These are phyloP conservation scores for Galerucella calmariensis DNA, from an alignment of 2,888 invertebrate genomes.

Conservation along the genomic window DNA sequence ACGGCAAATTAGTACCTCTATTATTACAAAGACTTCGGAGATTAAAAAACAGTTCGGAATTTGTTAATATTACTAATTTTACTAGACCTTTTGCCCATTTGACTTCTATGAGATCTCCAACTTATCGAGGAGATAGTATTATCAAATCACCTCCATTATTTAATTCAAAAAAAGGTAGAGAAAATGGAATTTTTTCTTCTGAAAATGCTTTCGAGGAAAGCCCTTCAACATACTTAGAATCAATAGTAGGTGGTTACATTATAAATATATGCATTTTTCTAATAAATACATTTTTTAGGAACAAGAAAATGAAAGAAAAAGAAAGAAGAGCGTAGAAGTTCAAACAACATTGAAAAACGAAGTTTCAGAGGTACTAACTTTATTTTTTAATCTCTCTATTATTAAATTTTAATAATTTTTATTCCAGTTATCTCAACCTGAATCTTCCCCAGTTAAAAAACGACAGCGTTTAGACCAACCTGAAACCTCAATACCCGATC, in stretches of 20 bases:
- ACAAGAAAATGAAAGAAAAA: slow-evolving; percentile 34
- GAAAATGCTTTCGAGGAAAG: slow-evolving; percentile 26
- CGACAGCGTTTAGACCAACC: slow-evolving; percentile 48
- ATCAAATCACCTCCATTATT: slow-evolving; percentile 45
- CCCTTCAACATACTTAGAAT: slow-evolving; percentile 33
- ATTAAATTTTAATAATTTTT: background rate
- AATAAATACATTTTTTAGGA: slow-evolving; percentile 20
- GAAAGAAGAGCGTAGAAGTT: slow-evolving; percentile 31
- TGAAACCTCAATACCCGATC: slow-evolving; percentile 21
- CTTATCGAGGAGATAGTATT: slow-evolving; percentile 51
- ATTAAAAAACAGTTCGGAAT: slow-evolving; percentile 65
- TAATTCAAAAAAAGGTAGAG: slow-evolving; percentile 43
- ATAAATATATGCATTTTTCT: background rate
- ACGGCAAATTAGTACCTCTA: slow-evolving; percentile 86
- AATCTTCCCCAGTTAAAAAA: slow-evolving; percentile 47
- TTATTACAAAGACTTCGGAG: slow-evolving; percentile 86
- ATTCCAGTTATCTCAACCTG: slow-evolving; percentile 44
- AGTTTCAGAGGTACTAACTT: slow-evolving; percentile 18
- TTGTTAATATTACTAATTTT: slow-evolving; percentile 49
- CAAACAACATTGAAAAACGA: slow-evolving; percentile 25
- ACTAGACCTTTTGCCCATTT: slow-evolving; percentile 71
- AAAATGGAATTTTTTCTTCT: slow-evolving; percentile 48
- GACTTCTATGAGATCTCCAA: slow-evolving; percentile 57
- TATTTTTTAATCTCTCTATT: background rate
- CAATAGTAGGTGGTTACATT: slow-evolving; percentile 34